Evolutionary conservation across 53 echinoderm and acorn worm genomes (phyloP).

Genomic region (Echinarachnius parma): DNA sequence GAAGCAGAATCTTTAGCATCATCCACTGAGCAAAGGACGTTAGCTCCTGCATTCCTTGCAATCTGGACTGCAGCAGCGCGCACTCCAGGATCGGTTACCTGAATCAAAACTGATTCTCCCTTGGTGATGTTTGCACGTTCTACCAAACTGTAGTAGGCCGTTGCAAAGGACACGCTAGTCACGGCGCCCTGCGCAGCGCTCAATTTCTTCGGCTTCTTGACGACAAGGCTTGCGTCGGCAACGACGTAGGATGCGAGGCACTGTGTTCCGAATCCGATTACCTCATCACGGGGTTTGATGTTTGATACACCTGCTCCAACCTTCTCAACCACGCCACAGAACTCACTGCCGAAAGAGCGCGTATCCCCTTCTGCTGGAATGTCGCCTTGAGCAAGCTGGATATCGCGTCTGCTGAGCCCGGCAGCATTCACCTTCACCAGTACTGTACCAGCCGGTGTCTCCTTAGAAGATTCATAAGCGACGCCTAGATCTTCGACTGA

Average conservation of each 20-base stretch:
- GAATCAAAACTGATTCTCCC: constrained; percentile 71
- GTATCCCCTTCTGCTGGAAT: not conserved
- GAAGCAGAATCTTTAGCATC: constrained; percentile 4
- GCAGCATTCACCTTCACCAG: constrained; percentile 48
- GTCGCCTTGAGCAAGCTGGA: constrained; percentile 12
- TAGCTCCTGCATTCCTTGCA: constrained; percentile 59
- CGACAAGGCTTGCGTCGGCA: constrained; percentile 47
- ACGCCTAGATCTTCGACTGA: constrained; percentile 62
- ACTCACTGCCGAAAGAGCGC: constrained; percentile 58
- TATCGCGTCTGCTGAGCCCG: constrained; percentile 58
- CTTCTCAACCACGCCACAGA: constrained; percentile 61
- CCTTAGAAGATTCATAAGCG: constrained; percentile 1
- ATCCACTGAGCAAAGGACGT: constrained; percentile 52
- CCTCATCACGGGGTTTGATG: constrained; percentile 65
- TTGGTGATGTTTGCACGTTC: constrained; percentile 63
- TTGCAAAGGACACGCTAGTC: constrained; percentile 63
- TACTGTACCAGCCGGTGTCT: constrained; percentile 29
- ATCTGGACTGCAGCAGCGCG: constrained; percentile 73
- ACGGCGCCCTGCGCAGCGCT: constrained; percentile 55
- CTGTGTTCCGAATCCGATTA: constrained; percentile 61
- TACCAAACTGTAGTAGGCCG: constrained; percentile 70
- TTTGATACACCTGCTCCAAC: constrained; percentile 61
- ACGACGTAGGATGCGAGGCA: constrained; percentile 70
- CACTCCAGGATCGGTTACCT: constrained; percentile 59
- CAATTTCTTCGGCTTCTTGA: constrained; percentile 62